A percentile compares a stretch with the other conserved stretches of the same genome.
phyloP scores from a whole-genome alignment of 2,113 vertebrate species.

The Oncorhynchus clarkii region DNA sequence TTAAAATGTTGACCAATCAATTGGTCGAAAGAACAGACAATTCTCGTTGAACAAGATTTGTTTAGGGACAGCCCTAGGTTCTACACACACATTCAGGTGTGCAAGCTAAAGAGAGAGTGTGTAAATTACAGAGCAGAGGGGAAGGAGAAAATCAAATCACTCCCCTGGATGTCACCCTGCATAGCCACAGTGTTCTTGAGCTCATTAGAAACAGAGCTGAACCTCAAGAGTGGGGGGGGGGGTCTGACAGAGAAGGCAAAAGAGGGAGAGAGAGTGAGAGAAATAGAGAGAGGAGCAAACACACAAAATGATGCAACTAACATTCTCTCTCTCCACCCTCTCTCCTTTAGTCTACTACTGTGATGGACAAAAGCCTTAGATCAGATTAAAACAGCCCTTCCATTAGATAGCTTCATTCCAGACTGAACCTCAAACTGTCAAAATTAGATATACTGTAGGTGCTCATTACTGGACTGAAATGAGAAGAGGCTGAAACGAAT shows the following conservation, averaged over 20 bases:
- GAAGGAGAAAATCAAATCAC: constrained; percentile 37
- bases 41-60: too few species aligned
- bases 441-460: not conserved
- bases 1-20: too few species aligned
- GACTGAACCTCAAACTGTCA: constrained; percentile 10
- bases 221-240: constrained; percentile 37
- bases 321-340: not conserved
- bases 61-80: constrained; percentile 6
- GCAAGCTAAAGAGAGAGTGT: not conserved
- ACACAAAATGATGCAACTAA: not conserved
- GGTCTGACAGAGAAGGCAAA: not conserved
- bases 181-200: constrained; percentile 56
- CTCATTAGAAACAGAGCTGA: constrained; percentile 58
- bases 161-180: constrained; percentile 60
- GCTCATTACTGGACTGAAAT: constrained; percentile 2
- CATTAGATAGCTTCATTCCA: not conserved
- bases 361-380: constrained; percentile 38
- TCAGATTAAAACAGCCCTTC: constrained; percentile 25
- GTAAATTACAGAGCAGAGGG: constrained; percentile 42
- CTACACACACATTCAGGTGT: constrained; percentile 28
- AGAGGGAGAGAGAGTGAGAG: not conserved
- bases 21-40: too few species aligned
- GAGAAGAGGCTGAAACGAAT: not conserved
- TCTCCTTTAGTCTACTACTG: constrained; percentile 42
- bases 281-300: not conserved